These are phyloP conservation scores for Brachyopa scutellaris DNA, from an alignment of 2,888 invertebrate species.

Conservation along the genomic window DNA sequence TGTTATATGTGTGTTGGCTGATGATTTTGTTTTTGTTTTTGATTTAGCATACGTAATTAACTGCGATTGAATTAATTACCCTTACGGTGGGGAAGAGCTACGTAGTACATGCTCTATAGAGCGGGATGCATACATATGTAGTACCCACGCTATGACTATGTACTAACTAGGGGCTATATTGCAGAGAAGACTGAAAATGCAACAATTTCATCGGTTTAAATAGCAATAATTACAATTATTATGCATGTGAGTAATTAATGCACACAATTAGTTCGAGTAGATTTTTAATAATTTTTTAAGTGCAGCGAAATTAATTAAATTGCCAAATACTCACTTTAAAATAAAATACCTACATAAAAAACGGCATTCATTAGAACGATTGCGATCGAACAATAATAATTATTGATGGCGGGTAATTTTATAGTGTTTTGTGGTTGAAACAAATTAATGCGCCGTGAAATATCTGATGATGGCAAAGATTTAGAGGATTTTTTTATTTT, in stretches of 20 bases:
- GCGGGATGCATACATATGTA: too few species aligned
- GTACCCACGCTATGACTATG: background rate
- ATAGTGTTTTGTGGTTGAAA: constrained; percentile 52
- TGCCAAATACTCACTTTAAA: constrained; percentile 28
- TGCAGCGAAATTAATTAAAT: constrained; percentile 62
- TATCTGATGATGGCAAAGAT: constrained; percentile 47
- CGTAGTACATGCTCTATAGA: background rate
- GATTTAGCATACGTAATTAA: constrained; percentile 69
- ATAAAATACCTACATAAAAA: constrained; percentile 31
- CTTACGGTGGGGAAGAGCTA: constrained; percentile 12
- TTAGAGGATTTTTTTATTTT: background rate
- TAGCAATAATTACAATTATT: constrained; percentile 67
- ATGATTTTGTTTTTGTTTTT: constrained; percentile 39
- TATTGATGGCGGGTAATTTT: constrained; percentile 34
- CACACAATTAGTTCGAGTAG: constrained; percentile 66
- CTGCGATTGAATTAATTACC: constrained; percentile 67
- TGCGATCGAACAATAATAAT: constrained; percentile 38
- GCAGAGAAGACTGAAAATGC: constrained; percentile 1
- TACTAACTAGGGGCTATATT: constrained; percentile 60
- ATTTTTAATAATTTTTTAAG: constrained; percentile 70
- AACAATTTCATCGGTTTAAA: constrained; percentile 62
- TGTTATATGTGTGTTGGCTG: constrained; percentile 10
- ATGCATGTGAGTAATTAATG: constrained; percentile 53
- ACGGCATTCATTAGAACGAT: constrained; percentile 47
- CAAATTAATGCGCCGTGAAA: constrained; percentile 61